These are phyloP conservation scores for Campylorhamphus procurvoides DNA, from an alignment of 2,113 vertebrate species.

Conservation along the genomic window DNA sequence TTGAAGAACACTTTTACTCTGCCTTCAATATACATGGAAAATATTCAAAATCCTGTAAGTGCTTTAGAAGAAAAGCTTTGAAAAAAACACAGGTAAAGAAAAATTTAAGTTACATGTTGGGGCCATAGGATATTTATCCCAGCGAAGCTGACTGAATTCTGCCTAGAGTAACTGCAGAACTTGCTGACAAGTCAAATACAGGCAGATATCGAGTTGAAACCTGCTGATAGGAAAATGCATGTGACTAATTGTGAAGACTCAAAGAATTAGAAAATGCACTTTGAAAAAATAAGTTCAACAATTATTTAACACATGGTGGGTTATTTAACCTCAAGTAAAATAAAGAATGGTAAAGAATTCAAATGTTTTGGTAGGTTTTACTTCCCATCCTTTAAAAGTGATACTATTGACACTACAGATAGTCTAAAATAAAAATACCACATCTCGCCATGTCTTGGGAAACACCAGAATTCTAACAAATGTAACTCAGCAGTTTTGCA, in stretches of 20 bases:
- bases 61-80: neutral
- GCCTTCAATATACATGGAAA: neutral
- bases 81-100: neutral
- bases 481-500: neutral
- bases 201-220: neutral
- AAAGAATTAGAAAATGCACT: neutral
- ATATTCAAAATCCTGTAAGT: neutral
- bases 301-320: neutral
- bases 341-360: neutral
- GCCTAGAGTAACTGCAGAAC: neutral
- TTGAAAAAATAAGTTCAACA: neutral
- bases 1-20: neutral
- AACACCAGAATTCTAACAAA: neutral
- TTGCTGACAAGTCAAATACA: neutral
- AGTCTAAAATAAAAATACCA: neutral
- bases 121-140: neutral
- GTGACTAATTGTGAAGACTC: neutral
- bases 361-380: neutral
- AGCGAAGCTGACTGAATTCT: neutral
- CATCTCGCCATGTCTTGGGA: neutral
- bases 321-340: neutral
- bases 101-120: neutral
- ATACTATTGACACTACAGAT: neutral
- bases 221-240: neutral
- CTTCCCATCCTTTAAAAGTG: neutral